These are phyloP conservation scores for Osmerus eperlanus DNA, from an alignment of 2,113 vertebrate species.

Conservation along the genomic window DNA sequence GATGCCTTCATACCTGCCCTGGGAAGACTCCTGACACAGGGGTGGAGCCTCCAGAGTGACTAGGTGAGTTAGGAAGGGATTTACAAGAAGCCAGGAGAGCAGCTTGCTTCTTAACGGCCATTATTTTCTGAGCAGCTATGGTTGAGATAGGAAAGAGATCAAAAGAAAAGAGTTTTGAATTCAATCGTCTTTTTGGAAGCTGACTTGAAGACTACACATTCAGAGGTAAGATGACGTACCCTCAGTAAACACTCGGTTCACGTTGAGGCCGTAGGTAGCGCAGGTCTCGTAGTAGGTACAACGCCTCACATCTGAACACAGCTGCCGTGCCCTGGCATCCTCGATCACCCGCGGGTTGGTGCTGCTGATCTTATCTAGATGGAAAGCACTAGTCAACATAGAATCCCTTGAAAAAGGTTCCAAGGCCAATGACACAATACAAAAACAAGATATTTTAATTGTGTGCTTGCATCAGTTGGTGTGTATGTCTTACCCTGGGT, in stretches of 20 bases:
- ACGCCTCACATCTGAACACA: constrained; percentile 84
- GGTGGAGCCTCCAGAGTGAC: constrained; percentile 87
- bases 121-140: constrained; percentile 89
- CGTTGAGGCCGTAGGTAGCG: constrained; percentile 93
- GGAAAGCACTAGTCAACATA: no score
- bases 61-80: constrained; percentile 93
- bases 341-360: constrained; percentile 86
- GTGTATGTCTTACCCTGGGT: constrained; percentile 80
- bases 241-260: constrained; percentile 92
- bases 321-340: constrained; percentile 81
- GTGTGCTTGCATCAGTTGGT: neutral
- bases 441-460: neutral
- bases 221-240: constrained; percentile 58
- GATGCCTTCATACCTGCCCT: constrained; percentile 70
- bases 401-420: no score
- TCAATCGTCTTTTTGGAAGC: neutral
- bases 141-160: neutral
- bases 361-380: constrained; percentile 89
- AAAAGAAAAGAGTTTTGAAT: neutral
- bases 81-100: constrained; percentile 90
- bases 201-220: neutral
- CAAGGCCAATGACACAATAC: no score
- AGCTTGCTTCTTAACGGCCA: constrained; percentile 86
- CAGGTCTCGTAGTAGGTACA: constrained; percentile 96
- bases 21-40: constrained; percentile 77